These are phyloP conservation scores for Phyllotreta cruciferae DNA, from an alignment of 2,888 invertebrate genomes.

Conservation along the genomic window DNA sequence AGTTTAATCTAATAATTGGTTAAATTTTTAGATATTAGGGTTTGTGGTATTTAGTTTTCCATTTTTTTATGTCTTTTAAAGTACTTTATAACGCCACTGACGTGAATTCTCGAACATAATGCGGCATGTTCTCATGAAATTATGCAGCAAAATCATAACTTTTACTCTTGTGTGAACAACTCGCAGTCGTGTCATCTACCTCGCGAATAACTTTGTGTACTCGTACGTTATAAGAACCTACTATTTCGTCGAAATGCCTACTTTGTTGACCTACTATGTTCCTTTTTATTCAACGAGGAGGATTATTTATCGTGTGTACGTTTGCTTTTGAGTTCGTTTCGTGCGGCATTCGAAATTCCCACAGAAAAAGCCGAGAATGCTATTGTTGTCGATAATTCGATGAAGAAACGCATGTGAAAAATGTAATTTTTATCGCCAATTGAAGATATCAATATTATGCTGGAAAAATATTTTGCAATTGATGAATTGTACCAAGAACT, in stretches of 20 bases:
- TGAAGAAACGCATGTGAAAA: neutral
- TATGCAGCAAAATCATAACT: conserved; percentile 32
- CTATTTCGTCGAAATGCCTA: conserved; percentile 21
- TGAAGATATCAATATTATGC: too few species aligned
- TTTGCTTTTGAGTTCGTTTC: conserved; percentile 4
- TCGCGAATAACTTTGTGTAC: conserved; percentile 19
- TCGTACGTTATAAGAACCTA: neutral
- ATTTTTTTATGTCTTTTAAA: neutral
- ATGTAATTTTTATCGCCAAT: too few species aligned
- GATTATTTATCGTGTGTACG: conserved; percentile 13
- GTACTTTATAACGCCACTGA: conserved; percentile 9
- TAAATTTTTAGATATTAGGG: too few species aligned
- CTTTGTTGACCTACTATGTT: conserved; percentile 25
- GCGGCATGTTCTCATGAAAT: conserved; percentile 33
- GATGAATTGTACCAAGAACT: too few species aligned
- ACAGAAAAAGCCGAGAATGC: conserved; percentile 2
- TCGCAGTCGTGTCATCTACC: conserved; percentile 26
- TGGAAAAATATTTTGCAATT: too few species aligned
- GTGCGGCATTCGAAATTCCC: conserved; percentile 1
- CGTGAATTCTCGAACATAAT: conserved; percentile 20
- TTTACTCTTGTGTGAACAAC: conserved; percentile 33
- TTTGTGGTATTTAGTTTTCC: too few species aligned
- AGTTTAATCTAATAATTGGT: too few species aligned
- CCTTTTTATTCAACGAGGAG: conserved; percentile 5
- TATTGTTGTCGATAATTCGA: conserved; percentile 5